Conservation (phyloP, 30 jellyfish, hydroid and myxozoan genomes). For the Chironex yamaguchii region DNA sequence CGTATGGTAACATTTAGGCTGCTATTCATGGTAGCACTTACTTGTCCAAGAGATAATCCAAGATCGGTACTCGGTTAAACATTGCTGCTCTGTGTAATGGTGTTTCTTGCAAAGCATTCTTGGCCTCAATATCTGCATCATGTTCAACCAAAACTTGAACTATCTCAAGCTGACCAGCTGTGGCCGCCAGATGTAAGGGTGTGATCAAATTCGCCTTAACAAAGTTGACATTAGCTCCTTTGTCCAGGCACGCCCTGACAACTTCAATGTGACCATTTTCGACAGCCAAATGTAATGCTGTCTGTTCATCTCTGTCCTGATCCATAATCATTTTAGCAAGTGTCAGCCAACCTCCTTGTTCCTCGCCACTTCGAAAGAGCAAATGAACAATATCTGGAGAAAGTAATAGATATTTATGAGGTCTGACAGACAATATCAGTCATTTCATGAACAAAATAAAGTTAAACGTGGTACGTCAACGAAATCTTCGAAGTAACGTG, state of each 20-base stretch:
- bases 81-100: conserved; percentile 98
- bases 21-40: conserved; percentile 24
- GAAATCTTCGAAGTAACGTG: too few relatives aligned
- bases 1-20: too few relatives aligned
- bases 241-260: conserved; percentile 82
- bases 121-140: conserved; percentile 95
- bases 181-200: conserved; percentile 95
- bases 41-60: conserved; percentile 78
- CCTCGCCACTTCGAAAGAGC: conserved; percentile 86
- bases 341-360: conserved; percentile 91
- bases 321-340: conserved; percentile 89
- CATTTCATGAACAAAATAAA: too few relatives aligned
- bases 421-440: too few relatives aligned
- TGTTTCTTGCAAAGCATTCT: conserved; percentile 93
- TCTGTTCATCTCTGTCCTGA: conserved; percentile 97
- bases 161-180: conserved; percentile 91
- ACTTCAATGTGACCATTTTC: conserved; percentile 89
- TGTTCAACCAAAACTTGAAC: conserved; percentile 80
- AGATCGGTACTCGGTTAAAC: conserved; percentile 84
- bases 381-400: conserved; percentile 72
- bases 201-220: conserved; percentile 81
- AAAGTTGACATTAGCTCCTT: conserved; percentile 95
- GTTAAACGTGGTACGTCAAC: too few relatives aligned
- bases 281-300: conserved; percentile 95
- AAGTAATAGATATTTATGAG: too few relatives aligned